Percentiles rank a stretch among this genome's conserved stretches.
These are phyloP conservation scores for Bryconaethiops microstoma DNA, from an alignment of 2,797 vertebrate species.

Conservation along the genomic window DNA sequence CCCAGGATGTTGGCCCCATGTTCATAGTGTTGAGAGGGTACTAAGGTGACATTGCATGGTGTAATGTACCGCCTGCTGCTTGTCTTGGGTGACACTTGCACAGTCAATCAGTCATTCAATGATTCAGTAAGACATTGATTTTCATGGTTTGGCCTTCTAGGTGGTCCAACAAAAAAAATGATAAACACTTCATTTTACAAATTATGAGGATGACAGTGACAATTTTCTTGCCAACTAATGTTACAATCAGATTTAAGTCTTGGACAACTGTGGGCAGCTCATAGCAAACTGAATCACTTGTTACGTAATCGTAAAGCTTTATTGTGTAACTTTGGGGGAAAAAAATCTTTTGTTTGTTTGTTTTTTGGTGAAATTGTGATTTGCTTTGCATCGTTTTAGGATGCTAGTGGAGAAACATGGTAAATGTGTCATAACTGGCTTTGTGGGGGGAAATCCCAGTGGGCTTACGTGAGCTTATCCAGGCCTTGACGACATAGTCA, in stretches of 20 bases:
- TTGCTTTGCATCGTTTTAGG: constrained; percentile 2
- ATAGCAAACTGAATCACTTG: background rate
- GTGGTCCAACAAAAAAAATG: too few relatives aligned
- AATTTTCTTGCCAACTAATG: background rate
- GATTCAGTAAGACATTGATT: too few relatives aligned
- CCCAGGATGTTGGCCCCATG: too few relatives aligned
- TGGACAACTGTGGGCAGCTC: background rate
- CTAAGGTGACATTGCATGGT: too few relatives aligned
- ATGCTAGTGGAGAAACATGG: background rate
- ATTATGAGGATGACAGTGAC: background rate
- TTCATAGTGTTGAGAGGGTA: too few relatives aligned
- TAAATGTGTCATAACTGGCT: constrained; percentile 21
- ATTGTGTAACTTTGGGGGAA: too few relatives aligned
- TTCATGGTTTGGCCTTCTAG: too few relatives aligned
- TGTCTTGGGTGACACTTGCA: too few relatives aligned
- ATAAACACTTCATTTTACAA: too few relatives aligned
- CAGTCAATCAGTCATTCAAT: too few relatives aligned
- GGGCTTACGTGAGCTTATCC: constrained; percentile 29
- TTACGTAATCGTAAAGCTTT: background rate
- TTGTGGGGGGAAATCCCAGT: constrained; percentile 7
- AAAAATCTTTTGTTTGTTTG: background rate
- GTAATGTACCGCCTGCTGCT: too few relatives aligned
- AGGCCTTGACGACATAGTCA: constrained; percentile 42
- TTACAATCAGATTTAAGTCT: background rate
- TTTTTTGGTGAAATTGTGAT: background rate